These are phyloP conservation scores for Orchestia grillus DNA, from an alignment of 1,140 invertebrate genomes.

Conservation along the genomic window DNA sequence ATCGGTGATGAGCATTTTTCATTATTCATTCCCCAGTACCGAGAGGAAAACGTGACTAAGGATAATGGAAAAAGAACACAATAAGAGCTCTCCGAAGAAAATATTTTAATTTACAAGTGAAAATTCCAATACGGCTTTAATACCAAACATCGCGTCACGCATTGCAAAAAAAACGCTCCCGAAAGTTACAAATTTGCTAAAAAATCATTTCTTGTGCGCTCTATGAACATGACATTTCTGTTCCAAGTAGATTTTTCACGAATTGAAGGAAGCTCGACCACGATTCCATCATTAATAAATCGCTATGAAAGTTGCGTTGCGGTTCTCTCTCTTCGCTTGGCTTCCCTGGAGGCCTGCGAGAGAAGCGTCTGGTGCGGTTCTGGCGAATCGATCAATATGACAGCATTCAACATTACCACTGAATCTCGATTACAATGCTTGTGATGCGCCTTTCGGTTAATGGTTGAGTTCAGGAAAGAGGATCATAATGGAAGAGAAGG, in stretches of 20 bases:
- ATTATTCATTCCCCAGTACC: no score
- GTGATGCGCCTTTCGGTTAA: slow-evolving; percentile 43
- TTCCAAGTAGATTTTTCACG: not conserved
- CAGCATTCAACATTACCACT: slow-evolving; percentile 52
- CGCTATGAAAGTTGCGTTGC: slow-evolving; percentile 30
- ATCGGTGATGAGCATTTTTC: no score
- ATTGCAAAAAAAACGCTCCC: no score
- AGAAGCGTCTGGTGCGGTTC: slow-evolving; percentile 2
- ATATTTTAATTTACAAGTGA: no score
- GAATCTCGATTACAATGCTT: slow-evolving; percentile 51
- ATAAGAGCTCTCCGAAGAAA: no score
- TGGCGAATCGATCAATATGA: slow-evolving; percentile 43
- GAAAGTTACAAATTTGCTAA: no score
- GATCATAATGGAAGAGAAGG: slow-evolving; percentile 24
- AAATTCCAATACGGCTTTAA: no score
- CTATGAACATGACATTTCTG: not conserved
- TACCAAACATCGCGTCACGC: no score
- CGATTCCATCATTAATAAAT: slow-evolving; percentile 34
- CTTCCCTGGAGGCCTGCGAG: not conserved
- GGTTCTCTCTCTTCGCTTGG: not conserved
- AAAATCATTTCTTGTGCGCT: not conserved
- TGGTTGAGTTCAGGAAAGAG: slow-evolving; percentile 46
- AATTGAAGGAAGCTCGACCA: not conserved
- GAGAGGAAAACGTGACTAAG: no score
- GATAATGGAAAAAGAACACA: no score